Evolutionary conservation across 2,113 vertebrate species (phyloP).

Genomic region (Egretta garzetta): DNA sequence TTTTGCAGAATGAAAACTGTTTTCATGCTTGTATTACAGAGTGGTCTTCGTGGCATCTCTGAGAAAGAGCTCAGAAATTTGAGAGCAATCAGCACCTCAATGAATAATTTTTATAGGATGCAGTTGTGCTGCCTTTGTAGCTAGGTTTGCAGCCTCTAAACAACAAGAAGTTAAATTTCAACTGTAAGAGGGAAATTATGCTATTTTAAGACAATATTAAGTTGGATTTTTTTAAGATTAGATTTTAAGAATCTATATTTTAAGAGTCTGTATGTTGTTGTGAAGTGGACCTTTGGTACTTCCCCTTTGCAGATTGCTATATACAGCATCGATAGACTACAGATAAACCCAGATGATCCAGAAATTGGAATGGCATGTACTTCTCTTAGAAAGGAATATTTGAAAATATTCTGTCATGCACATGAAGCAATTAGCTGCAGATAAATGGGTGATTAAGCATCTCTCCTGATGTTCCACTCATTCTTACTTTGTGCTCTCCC

Average conservation of each 20-base stretch:
- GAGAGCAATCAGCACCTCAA: background rate
- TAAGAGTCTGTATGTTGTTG: background rate
- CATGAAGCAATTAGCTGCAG: background rate
- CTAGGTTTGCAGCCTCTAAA: background rate
- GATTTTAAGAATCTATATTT: background rate
- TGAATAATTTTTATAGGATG: background rate
- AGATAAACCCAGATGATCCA: background rate
- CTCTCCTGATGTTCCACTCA: background rate
- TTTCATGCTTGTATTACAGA: background rate
- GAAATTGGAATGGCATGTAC: background rate
- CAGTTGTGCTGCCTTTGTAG: background rate
- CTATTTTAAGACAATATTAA: background rate
- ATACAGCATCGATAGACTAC: background rate
- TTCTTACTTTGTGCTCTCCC: background rate
- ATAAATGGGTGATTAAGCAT: background rate
- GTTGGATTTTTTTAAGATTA: background rate
- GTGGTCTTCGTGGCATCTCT: background rate
- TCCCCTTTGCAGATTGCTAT: background rate
- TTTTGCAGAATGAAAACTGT: background rate
- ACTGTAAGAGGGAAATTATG: background rate
- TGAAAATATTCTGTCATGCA: background rate
- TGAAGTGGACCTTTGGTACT: background rate
- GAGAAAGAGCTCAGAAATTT: background rate
- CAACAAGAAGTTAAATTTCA: background rate
- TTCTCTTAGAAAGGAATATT: background rate